Conservation (phyloP, 2,888 invertebrate genomes). For the Plemyria rubiginata region DNA sequence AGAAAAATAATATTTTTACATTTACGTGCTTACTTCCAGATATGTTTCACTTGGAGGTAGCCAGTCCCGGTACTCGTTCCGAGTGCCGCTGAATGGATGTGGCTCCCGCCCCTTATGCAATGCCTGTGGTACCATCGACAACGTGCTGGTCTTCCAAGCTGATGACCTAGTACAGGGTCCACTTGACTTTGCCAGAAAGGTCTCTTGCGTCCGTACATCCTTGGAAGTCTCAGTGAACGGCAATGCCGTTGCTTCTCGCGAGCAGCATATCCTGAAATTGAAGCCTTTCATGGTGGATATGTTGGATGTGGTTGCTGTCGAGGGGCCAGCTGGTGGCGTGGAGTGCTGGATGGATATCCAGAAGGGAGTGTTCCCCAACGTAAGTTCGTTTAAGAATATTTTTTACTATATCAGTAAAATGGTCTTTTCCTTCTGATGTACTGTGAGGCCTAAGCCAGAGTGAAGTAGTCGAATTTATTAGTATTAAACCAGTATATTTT, state of each 20-base stretch:
- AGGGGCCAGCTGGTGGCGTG: constrained; percentile 86
- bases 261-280: constrained; percentile 73
- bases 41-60: constrained; percentile 86
- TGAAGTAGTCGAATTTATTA: too few species aligned
- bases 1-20: too few species aligned
- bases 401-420: not conserved
- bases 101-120: constrained; percentile 86
- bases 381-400: constrained; percentile 53
- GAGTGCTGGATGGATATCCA: constrained; percentile 93
- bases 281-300: constrained; percentile 89
- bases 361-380: constrained; percentile 88
- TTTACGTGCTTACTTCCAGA: constrained; percentile 64
- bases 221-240: constrained; percentile 67
- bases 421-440: too few species aligned
- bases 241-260: constrained; percentile 49
- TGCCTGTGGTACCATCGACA: constrained; percentile 86
- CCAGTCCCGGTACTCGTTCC: constrained; percentile 84
- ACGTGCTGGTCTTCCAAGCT: constrained; percentile 87
- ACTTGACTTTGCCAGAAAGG: constrained; percentile 87
- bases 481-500: too few species aligned
- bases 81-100: constrained; percentile 87
- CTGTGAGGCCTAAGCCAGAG: too few species aligned
- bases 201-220: constrained; percentile 74
- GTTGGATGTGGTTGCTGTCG: constrained; percentile 88
- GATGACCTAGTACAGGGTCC: constrained; percentile 88